Conservation (phyloP, 2,113 vertebrate genomes). For the Thalassoma bifasciatum region DNA sequence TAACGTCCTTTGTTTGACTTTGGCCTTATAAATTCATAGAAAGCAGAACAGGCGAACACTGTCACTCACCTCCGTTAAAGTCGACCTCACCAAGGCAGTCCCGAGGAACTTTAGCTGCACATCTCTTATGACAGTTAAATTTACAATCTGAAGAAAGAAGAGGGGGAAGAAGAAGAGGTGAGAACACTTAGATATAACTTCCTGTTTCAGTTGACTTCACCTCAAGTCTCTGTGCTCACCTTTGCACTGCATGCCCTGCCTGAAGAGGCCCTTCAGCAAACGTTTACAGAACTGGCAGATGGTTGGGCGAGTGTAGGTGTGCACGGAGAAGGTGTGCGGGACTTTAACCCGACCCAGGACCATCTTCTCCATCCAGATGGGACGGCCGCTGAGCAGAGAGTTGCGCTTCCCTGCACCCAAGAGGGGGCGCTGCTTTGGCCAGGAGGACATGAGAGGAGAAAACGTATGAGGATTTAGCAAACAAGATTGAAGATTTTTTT, state of each 20-base stretch:
- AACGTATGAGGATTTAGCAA: not conserved
- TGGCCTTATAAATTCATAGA: too few relatives aligned
- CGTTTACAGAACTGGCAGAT: slow-evolving; percentile 96
- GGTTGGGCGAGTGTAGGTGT: slow-evolving; percentile 94
- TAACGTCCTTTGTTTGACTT: too few relatives aligned
- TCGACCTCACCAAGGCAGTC: slow-evolving; percentile 94
- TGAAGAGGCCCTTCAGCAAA: slow-evolving; percentile 94
- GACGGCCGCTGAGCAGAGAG: slow-evolving; percentile 91
- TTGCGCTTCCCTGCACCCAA: slow-evolving; percentile 90
- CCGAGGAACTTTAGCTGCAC: slow-evolving; percentile 92
- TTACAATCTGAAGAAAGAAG: slow-evolving; percentile 87
- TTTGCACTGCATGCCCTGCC: slow-evolving; percentile 98
- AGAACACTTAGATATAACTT: too few relatives aligned
- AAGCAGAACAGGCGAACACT: too few relatives aligned
- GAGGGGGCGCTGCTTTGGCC: slow-evolving; percentile 81
- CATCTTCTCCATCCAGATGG: slow-evolving; percentile 98
- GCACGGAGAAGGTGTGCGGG: slow-evolving; percentile 96
- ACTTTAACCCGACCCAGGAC: slow-evolving; percentile 95
- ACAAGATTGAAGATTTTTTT: too few relatives aligned
- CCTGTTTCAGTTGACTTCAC: too few relatives aligned
- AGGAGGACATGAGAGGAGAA: not conserved
- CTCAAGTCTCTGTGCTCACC: slow-evolving; percentile 71
- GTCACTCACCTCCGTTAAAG: slow-evolving; percentile 91
- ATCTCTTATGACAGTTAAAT: slow-evolving; percentile 97
- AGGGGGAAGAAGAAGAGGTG: not conserved